Evolutionary conservation across 2,888 invertebrate genomes (phyloP).

Genomic region (Schizaphis graminum): DNA sequence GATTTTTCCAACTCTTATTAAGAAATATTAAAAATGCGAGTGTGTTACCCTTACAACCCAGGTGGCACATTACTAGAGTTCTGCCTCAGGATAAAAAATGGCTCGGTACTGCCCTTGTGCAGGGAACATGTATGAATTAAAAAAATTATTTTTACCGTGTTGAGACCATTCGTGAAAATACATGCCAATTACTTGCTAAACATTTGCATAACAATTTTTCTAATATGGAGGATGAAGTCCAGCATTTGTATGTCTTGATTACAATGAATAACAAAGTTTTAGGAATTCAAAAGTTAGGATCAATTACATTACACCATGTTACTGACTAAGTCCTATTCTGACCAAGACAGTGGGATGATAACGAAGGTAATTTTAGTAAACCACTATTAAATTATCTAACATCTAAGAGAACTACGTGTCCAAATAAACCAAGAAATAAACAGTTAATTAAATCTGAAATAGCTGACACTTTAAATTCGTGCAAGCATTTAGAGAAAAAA

Average conservation of each 20-base stretch:
- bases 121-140: background rate
- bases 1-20: no score
- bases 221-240: background rate
- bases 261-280: background rate
- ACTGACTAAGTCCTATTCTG: no score
- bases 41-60: no score
- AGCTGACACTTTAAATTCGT: background rate
- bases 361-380: background rate
- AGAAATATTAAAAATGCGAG: no score
- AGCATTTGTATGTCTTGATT: background rate
- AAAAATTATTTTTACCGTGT: background rate
- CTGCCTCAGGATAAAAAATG: no score
- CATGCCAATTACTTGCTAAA: background rate
- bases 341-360: fast-evolving
- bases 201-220: background rate
- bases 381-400: background rate
- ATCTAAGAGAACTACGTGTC: background rate
- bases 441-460: background rate
- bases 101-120: no score
- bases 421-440: background rate
- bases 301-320: background rate
- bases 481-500: background rate
- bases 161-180: background rate
- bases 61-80: no score
- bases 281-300: background rate